phyloP scores from a whole-genome alignment of 2,797 vertebrate genomes.

The Sardinella longiceps region DNA sequence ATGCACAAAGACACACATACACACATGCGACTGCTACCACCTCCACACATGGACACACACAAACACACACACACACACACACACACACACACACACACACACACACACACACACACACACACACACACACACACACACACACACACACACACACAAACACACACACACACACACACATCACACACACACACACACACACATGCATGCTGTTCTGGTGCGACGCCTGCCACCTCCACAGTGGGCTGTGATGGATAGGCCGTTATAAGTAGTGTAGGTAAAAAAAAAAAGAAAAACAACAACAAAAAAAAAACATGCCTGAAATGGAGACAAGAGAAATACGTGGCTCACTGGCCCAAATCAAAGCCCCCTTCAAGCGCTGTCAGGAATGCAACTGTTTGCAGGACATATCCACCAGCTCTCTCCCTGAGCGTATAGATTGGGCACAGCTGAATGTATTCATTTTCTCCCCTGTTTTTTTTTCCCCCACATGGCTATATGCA shows the following conservation, averaged over 20 bases:
- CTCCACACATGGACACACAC: too few relatives aligned
- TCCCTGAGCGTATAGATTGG: background rate
- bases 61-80: background rate
- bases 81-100: too few relatives aligned
- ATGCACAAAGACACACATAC: too few relatives aligned
- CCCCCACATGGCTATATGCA: constrained; percentile 38
- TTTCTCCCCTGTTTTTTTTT: background rate
- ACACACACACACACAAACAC: too few relatives aligned
- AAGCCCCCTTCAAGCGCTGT: constrained; percentile 66
- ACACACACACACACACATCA: too few relatives aligned
- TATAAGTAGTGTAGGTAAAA: constrained; percentile 38
- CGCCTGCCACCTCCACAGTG: constrained; percentile 59
- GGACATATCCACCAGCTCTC: constrained; percentile 24
- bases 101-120: too few relatives aligned
- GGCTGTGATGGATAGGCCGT: constrained; percentile 69
- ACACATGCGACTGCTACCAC: too few relatives aligned
- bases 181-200: background rate
- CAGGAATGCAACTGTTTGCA: constrained; percentile 68
- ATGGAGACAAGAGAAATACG: constrained; percentile 61
- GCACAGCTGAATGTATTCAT: background rate
- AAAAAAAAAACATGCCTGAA: constrained; percentile 54
- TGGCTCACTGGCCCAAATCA: constrained; percentile 72
- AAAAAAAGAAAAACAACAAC: constrained; percentile 52
- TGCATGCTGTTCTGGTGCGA: background rate
- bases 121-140: too few relatives aligned